Evolutionary conservation across 2,888 invertebrate species (phyloP).

Genomic region (Mellilla xanthometata): DNA sequence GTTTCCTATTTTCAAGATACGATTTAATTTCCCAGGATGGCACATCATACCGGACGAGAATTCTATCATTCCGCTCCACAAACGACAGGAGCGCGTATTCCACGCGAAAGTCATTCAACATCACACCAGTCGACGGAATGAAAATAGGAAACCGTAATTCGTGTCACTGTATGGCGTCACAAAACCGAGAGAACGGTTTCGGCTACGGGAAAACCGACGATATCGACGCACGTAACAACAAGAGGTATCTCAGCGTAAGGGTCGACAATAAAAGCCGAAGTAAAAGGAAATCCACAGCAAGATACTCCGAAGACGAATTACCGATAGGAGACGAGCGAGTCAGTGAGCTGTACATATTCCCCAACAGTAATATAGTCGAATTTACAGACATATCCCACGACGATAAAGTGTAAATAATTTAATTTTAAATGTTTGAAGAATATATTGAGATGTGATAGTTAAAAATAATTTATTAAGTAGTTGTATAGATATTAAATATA

Average conservation of each 20-base stretch:
- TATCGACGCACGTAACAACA: conserved; percentile 42
- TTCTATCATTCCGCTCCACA: conserved; percentile 70
- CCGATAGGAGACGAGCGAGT: conserved; percentile 68
- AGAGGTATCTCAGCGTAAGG: conserved; percentile 36
- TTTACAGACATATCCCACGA: conserved; percentile 71
- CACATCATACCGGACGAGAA: conserved; percentile 68
- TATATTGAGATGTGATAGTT: conserved; percentile 39
- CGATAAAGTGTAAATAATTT: conserved; percentile 65
- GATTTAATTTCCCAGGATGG: too few relatives aligned
- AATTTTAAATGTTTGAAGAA: neutral
- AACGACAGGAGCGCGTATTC: conserved; percentile 66
- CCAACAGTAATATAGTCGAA: conserved; percentile 73
- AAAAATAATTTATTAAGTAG: conserved; percentile 14
- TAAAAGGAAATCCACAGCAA: conserved; percentile 43
- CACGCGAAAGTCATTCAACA: conserved; percentile 62
- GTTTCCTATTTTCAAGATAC: too few relatives aligned
- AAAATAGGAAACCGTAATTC: conserved; percentile 54
- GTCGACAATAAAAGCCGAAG: conserved; percentile 40
- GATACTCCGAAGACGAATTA: conserved; percentile 43
- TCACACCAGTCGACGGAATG: conserved; percentile 50
- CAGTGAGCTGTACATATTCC: conserved; percentile 73
- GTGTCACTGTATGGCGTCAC: conserved; percentile 56
- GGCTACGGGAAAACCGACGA: conserved; percentile 48
- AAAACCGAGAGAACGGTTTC: conserved; percentile 56
- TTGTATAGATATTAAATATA: conserved; percentile 17